Conservation (phyloP, 2,888 invertebrate species). For the Volucella inanis region DNA sequence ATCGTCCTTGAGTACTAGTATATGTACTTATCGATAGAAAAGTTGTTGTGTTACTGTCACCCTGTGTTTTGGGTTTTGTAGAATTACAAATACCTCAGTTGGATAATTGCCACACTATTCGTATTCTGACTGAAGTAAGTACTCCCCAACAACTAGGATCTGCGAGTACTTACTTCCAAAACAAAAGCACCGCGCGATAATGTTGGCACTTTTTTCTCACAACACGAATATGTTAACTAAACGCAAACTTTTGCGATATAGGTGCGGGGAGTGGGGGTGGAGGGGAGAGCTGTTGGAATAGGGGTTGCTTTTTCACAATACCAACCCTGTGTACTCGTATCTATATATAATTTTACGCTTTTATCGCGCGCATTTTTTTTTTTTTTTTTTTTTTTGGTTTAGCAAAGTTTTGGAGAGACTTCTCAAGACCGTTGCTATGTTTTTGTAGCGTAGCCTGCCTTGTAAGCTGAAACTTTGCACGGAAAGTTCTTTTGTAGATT, state of each 20-base stretch:
- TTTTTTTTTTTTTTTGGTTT: no score
- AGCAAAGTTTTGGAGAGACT: slow-evolving; percentile 48
- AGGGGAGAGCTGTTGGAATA: neutral
- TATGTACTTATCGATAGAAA: slow-evolving; percentile 52
- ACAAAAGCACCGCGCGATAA: slow-evolving; percentile 41
- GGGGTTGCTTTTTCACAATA: neutral
- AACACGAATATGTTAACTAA: slow-evolving; percentile 43
- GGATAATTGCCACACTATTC: slow-evolving; percentile 25
- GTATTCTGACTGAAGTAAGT: neutral
- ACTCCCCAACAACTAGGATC: neutral
- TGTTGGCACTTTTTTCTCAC: slow-evolving; percentile 29
- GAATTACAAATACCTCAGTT: neutral
- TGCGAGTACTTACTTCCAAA: neutral
- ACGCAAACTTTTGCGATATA: slow-evolving; percentile 1
- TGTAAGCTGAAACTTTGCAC: slow-evolving; percentile 45
- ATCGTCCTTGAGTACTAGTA: slow-evolving; percentile 4
- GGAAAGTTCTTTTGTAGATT: neutral
- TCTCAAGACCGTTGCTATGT: slow-evolving; percentile 38
- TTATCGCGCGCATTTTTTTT: slow-evolving; percentile 65
- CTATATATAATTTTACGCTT: slow-evolving; percentile 43
- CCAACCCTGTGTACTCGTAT: no score
- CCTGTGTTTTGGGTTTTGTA: slow-evolving; percentile 11
- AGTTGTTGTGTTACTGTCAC: slow-evolving; percentile 33
- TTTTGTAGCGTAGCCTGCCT: neutral
- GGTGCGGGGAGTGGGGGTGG: no score